Percentiles rank a stretch among this genome's conserved stretches.
phyloP scores from a whole-genome alignment of 2,888 invertebrate genomes.

The Helobdella robusta region DNA sequence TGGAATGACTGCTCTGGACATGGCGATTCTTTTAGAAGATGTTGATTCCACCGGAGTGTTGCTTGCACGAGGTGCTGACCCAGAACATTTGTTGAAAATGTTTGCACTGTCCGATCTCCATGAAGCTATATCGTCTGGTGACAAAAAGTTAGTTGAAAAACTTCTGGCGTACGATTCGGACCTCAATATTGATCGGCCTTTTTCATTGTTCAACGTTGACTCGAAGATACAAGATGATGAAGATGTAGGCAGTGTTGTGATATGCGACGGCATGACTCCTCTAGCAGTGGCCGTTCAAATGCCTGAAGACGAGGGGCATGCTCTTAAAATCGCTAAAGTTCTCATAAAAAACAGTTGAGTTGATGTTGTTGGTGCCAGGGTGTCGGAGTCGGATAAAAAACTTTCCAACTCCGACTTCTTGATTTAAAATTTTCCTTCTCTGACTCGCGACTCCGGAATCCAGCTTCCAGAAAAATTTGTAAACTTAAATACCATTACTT shows the following conservation, averaged over 20 bases:
- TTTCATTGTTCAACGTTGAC: constrained; percentile 33
- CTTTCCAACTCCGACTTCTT: too few species aligned
- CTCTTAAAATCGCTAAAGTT: constrained; percentile 15
- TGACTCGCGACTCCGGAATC: too few species aligned
- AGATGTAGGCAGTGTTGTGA: not conserved
- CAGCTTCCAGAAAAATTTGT: too few species aligned
- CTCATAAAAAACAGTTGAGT: constrained; percentile 23
- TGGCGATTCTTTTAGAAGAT: constrained; percentile 36
- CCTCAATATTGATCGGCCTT: constrained; percentile 33
- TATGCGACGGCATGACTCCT: constrained; percentile 33
- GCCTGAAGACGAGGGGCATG: constrained; percentile 23
- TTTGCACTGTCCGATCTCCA: constrained; percentile 35
- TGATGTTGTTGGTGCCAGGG: too few species aligned
- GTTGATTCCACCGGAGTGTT: constrained; percentile 34
- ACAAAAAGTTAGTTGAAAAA: constrained; percentile 33
- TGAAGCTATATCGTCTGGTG: constrained; percentile 25
- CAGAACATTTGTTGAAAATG: constrained; percentile 35
- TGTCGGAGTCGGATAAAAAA: too few species aligned
- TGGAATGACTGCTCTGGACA: constrained; percentile 36
- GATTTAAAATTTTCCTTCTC: too few species aligned
- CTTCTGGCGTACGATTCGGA: constrained; percentile 33
- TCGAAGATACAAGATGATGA: constrained; percentile 5
- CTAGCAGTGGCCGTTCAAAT: constrained; percentile 33
- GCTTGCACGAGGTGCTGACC: constrained; percentile 33
- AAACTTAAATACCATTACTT: too few species aligned